Evolutionary conservation across 2,797 vertebrate genomes (phyloP).

Genomic region (Emydoidea blandingii): DNA sequence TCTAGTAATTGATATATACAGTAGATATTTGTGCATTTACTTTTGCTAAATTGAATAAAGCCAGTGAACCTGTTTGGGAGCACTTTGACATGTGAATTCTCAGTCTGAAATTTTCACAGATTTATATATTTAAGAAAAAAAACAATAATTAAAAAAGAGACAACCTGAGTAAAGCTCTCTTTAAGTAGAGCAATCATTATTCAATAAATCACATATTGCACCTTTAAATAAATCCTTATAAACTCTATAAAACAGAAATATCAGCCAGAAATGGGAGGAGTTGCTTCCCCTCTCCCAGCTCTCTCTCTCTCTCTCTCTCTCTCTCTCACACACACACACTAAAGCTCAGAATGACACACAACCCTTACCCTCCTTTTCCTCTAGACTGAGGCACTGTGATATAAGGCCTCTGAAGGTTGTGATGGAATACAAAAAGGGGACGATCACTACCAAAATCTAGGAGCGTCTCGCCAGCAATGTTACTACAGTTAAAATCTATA

Average conservation of each 20-base stretch:
- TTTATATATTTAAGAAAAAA: slow-evolving; percentile 64
- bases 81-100: slow-evolving; percentile 68
- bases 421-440: slow-evolving; percentile 14
- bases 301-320: slow-evolving; percentile 17
- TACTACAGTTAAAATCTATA: slow-evolving; percentile 75
- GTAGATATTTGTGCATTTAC: slow-evolving; percentile 71
- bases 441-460: slow-evolving; percentile 59
- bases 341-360: slow-evolving; percentile 67
- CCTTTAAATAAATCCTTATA: slow-evolving; percentile 84
- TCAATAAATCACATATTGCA: slow-evolving; percentile 86
- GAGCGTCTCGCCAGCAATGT: slow-evolving; percentile 75
- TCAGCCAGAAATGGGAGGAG: slow-evolving; percentile 45
- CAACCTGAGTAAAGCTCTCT: slow-evolving; percentile 86
- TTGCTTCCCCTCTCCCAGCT: slow-evolving; percentile 43
- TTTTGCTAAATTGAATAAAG: slow-evolving; percentile 76
- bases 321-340: slow-evolving; percentile 4
- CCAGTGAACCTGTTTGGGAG: slow-evolving; percentile 68
- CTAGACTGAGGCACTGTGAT: slow-evolving; percentile 62
- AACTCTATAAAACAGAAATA: slow-evolving; percentile 74
- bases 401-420: slow-evolving; percentile 58
- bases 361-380: slow-evolving; percentile 64
- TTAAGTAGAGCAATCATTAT: slow-evolving; percentile 81
- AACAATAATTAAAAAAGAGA: slow-evolving; percentile 74
- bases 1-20: slow-evolving; percentile 73
- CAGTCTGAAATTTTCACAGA: slow-evolving; percentile 78